Evolutionary conservation across 2,888 invertebrate genomes (phyloP).

Genomic region (Celastrina argiolus): DNA sequence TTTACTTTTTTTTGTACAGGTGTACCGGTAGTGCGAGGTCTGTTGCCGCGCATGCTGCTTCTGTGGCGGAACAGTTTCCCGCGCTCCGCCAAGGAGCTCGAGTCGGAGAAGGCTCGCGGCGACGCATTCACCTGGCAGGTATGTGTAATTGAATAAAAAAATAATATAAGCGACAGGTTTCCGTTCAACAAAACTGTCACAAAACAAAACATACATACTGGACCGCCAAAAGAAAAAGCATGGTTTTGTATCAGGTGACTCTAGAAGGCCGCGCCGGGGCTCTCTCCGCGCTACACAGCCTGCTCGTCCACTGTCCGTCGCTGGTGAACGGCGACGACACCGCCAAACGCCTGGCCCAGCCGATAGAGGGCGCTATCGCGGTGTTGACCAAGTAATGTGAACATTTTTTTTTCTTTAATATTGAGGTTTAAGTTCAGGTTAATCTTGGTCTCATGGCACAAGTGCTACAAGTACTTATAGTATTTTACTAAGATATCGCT

Average conservation of each 20-base stretch:
- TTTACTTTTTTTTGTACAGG: conserved; percentile 66
- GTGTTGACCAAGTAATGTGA: conserved; percentile 92
- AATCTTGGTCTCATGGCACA: no score
- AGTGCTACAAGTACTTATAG: no score
- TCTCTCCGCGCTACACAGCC: conserved; percentile 95
- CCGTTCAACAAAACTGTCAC: no score
- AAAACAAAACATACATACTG: no score
- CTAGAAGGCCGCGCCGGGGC: conserved; percentile 98
- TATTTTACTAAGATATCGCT: no score
- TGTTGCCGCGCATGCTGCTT: conserved; percentile 94
- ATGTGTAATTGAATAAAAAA: neutral
- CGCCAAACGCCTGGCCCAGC: conserved; percentile 87
- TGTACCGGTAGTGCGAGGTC: conserved; percentile 92
- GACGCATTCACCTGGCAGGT: conserved; percentile 99
- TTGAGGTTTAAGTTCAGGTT: no score
- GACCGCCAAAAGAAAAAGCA: no score
- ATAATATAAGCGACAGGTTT: no score
- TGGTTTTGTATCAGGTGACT: conserved; percentile 83
- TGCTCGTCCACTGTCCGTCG: conserved; percentile 93
- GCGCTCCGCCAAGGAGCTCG: conserved; percentile 95
- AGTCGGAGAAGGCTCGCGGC: conserved; percentile 96
- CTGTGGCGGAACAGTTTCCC: conserved; percentile 99
- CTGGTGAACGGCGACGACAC: conserved; percentile 95
- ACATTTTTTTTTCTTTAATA: conserved; percentile 29
- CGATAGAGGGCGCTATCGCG: conserved; percentile 96